Evolutionary conservation across 2,888 invertebrate species (phyloP).

Genomic region (Zootermopsis nevadensis): DNA sequence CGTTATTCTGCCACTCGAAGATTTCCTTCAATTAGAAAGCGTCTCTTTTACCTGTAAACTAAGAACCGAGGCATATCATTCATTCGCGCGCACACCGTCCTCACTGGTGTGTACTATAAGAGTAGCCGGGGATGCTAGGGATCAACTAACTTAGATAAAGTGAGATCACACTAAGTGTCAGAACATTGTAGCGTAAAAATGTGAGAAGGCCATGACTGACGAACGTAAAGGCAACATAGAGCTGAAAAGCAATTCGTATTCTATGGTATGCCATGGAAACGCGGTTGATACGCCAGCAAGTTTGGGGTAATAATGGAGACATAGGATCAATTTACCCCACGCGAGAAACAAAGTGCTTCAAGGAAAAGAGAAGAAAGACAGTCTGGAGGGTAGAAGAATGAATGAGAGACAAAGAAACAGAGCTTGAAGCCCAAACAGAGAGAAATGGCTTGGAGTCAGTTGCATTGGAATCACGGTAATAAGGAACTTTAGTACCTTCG

Average conservation of each 20-base stretch:
- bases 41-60: no score
- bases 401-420: neutral
- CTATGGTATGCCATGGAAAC: conserved; percentile 33
- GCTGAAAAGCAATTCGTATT: conserved; percentile 41
- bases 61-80: no score
- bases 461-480: conserved; percentile 20
- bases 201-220: conserved; percentile 33
- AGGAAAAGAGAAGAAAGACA: conserved; percentile 1
- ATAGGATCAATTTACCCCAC: conserved; percentile 42
- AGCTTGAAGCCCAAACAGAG: neutral
- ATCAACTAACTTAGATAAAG: neutral
- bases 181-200: conserved; percentile 27
- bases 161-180: conserved; percentile 7
- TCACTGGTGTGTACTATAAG: no score
- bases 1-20: no score
- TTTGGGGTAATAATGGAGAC: conserved; percentile 37
- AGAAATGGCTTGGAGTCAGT: neutral
- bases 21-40: no score
- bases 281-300: conserved; percentile 35
- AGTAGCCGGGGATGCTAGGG: neutral
- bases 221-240: conserved; percentile 37
- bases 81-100: no score
- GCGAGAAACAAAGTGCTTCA: conserved; percentile 17
- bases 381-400: neutral
- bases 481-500: neutral